These are phyloP conservation scores for Chionomys nivalis DNA, from an alignment of 2,113 vertebrate species.

Conservation along the genomic window DNA sequence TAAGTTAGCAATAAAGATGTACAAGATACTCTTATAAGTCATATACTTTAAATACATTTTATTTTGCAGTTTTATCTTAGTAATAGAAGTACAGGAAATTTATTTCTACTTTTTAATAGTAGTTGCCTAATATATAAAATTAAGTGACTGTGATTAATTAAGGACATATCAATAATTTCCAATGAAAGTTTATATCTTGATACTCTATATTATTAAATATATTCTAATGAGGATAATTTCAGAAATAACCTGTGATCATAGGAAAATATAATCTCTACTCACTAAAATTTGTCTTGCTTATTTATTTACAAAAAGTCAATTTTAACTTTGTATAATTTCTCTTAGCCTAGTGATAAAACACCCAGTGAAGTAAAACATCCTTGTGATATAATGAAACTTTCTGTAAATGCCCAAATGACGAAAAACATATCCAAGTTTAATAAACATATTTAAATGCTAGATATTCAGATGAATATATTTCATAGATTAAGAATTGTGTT, in stretches of 20 bases:
- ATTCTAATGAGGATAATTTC: background rate
- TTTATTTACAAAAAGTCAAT: background rate
- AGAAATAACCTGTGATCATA: background rate
- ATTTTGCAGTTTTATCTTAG: background rate
- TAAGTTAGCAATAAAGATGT: background rate
- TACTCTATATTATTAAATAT: background rate
- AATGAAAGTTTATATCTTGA: background rate
- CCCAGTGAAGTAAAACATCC: background rate
- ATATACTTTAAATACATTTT: background rate
- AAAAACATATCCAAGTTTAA: background rate
- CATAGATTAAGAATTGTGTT: background rate
- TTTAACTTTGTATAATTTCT: background rate
- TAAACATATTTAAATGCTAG: background rate
- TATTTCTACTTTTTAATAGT: background rate
- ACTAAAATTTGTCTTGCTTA: background rate
- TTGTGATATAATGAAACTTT: background rate
- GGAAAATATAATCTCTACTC: background rate
- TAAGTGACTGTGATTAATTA: background rate
- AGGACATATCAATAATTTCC: background rate
- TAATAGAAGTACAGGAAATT: background rate
- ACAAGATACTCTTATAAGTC: background rate
- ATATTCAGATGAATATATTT: background rate
- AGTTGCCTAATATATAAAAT: background rate
- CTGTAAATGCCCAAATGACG: background rate
- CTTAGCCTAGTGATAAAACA: background rate